These are phyloP conservation scores for Drosophila persimilis DNA, from an alignment of 1,140 invertebrate species.

Conservation along the genomic window DNA sequence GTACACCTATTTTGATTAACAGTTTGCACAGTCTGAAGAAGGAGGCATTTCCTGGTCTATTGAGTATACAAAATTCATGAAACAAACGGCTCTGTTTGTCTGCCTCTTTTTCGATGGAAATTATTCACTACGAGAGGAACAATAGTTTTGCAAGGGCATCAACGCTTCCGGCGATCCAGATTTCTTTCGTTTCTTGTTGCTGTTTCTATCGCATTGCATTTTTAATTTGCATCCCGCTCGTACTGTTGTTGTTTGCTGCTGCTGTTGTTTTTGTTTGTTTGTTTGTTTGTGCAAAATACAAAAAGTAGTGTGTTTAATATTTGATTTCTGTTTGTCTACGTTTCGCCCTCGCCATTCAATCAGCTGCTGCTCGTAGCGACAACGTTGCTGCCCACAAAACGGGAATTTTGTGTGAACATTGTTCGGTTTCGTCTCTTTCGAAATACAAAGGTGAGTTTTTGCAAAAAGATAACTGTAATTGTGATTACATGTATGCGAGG, in stretches of 20 bases:
- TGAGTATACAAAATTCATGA: no score
- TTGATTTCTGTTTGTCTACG: conserved; percentile 34
- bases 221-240: conserved; percentile 8
- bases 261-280: conserved; percentile 12
- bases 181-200: conserved; percentile 16
- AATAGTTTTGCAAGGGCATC: no score
- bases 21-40: no score
- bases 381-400: conserved; percentile 19
- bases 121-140: no score
- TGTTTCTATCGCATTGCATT: conserved; percentile 37
- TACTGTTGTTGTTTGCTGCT: conserved; percentile 24
- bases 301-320: conserved; percentile 22
- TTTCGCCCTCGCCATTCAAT: conserved; percentile 31
- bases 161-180: no score
- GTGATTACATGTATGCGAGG: no score
- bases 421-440: conserved; percentile 1
- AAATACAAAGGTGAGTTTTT: conserved; percentile 32
- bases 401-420: conserved; percentile 2
- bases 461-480: no score
- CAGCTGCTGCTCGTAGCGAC: conserved; percentile 37
- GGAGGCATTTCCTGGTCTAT: no score
- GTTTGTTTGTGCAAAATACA: conserved; percentile 25
- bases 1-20: no score
- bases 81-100: no score
- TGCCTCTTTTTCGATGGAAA: no score